Percentiles rank a stretch among this genome's conserved stretches.
Evolutionary conservation across 1,140 invertebrate species (phyloP).

Genomic region (Trachymyrmex cornetzi): DNA sequence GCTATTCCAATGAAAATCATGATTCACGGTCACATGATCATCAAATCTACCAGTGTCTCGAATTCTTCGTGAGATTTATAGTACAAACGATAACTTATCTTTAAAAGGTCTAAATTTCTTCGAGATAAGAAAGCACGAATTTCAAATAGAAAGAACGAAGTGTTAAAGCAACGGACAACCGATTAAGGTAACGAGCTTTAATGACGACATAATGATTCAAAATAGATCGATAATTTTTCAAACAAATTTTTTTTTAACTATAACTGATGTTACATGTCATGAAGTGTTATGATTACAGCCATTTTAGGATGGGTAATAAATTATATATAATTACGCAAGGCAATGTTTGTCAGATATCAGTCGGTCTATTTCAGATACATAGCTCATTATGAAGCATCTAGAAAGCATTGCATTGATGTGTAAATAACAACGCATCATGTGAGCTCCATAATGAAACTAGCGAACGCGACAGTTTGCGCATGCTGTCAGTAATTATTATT

Average conservation of each 20-base stretch:
- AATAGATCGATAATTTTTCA: background rate
- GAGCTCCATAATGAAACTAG: background rate
- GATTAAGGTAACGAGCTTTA: background rate
- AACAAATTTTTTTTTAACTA: background rate
- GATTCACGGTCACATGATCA: constrained; percentile 54
- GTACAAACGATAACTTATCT: constrained; percentile 56
- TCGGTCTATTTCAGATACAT: background rate
- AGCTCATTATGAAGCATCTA: constrained; percentile 29
- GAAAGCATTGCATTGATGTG: constrained; percentile 17
- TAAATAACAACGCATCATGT: constrained; percentile 18
- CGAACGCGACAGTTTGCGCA: background rate
- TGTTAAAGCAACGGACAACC: background rate
- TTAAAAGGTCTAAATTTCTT: constrained; percentile 38
- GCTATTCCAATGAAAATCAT: constrained; percentile 32
- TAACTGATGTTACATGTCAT: background rate
- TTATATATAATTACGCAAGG: constrained; percentile 11
- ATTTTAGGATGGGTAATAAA: background rate
- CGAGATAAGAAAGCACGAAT: constrained; percentile 9
- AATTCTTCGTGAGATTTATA: background rate
- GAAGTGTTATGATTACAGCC: background rate
- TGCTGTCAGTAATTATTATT: constrained; percentile 19
- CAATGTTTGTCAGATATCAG: background rate
- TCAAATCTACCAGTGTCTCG: constrained; percentile 46
- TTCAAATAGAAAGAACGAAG: background rate
- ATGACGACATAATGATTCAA: background rate